Base-by-base conservation (phyloP, 2,113 vertebrate genomes). In the Platichthys stellatus region DNA sequence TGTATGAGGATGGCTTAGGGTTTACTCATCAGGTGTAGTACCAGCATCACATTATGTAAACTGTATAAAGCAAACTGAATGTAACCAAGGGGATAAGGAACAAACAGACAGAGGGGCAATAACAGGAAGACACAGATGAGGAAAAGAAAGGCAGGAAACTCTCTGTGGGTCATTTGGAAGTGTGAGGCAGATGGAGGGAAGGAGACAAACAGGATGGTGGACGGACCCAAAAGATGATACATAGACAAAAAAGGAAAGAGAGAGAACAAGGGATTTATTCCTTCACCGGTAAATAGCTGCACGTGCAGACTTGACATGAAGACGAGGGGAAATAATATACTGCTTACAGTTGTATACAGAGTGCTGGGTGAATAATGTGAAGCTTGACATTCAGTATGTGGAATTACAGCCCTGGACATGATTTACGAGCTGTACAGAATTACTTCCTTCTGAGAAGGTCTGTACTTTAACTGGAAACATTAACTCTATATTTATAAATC, bases 81-180 rank as follows among this genome's bases (percentile, higher is more conserved):
- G 56, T 70, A 63, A 68, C 80, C 65, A 18, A 71, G 68, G 72
- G 56, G 69, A 88, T 51, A 23, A 72, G 26, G 45, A 63, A 74
- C 18, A 81, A 78, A 73, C 63, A 87, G 68, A 71, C 72, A 82
- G 63, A 72, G 26, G 3, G 40, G 57, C 68, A 91, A 92, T 72
- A 93, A 93, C 93, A 92, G 93, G 90, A 93, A 93, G 85, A 89
- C 70, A 81, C 77, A 85, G 82, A 86, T 53, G 76, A 78, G 83
- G 69, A 43, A 82, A 92, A 92, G 89, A 93, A 94, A 92, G 89
- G 74, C 90, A 93, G 94, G 93, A 95, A 94, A 83, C 74, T 20
- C 76, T 91, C 71, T 54, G 59, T 67, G 74, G 81, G 78, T 87
- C 66, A 74, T 62, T 82, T 24, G 1, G 74, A 63, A 83, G 88